These are phyloP conservation scores for Notothenia coriiceps DNA, from an alignment of 2,113 vertebrate genomes.

Conservation along the genomic window DNA sequence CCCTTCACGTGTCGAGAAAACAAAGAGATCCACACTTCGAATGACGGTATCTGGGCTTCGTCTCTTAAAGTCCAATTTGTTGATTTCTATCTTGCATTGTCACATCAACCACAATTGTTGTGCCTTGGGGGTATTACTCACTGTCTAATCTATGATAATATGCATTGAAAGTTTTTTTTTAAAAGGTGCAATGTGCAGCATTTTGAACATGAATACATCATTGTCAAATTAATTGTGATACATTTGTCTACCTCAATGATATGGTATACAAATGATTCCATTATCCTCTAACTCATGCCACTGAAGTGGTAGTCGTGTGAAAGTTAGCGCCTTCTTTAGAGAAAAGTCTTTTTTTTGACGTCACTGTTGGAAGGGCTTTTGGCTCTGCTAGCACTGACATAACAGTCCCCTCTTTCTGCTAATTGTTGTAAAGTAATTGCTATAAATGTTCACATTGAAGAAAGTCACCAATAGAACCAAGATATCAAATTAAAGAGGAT, in stretches of 20 bases:
- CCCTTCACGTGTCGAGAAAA: constrained; percentile 19
- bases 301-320: constrained; percentile 5
- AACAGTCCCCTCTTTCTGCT: constrained; percentile 1
- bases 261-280: constrained; percentile 69
- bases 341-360: neutral
- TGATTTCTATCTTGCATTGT: constrained; percentile 44
- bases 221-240: constrained; percentile 76
- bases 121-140: constrained; percentile 47
- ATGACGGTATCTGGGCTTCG: constrained; percentile 16
- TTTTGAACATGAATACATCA: constrained; percentile 68
- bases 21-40: constrained; percentile 7
- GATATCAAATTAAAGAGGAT: too few relatives aligned
- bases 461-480: neutral
- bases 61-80: constrained; percentile 47
- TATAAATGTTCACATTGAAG: neutral
- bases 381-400: neutral
- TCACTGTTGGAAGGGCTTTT: neutral
- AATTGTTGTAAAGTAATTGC: neutral
- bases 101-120: constrained; percentile 38
- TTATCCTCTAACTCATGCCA: constrained; percentile 27
- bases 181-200: constrained; percentile 63
- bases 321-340: constrained; percentile 26
- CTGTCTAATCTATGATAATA: constrained; percentile 57
- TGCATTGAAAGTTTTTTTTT: constrained; percentile 45
- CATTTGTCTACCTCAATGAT: constrained; percentile 71